phyloP scores from a whole-genome alignment of 2,888 invertebrate genomes.

The Scrobipalpa atriplicella region DNA sequence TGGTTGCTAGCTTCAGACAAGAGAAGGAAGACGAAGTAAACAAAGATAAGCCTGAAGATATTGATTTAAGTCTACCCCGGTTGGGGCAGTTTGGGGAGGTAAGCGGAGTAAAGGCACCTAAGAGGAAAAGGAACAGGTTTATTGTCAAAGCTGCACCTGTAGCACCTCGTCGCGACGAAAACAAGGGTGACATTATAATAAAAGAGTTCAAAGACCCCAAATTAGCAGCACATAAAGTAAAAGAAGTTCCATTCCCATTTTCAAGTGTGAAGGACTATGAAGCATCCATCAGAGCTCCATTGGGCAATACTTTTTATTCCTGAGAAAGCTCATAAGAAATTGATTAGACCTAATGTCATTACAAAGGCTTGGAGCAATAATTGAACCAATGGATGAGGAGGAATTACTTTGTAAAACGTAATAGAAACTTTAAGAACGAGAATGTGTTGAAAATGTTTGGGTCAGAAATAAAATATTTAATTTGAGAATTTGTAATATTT shows the following conservation, averaged over 20 bases:
- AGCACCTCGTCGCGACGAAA: constrained; percentile 88
- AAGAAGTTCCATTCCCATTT: constrained; percentile 96
- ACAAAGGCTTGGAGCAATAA: constrained; percentile 90
- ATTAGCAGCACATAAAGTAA: constrained; percentile 86
- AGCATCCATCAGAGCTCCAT: constrained; percentile 90
- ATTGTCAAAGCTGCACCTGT: constrained; percentile 87
- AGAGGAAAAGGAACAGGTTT: constrained; percentile 84
- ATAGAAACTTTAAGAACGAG: constrained; percentile 64
- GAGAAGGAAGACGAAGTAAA: constrained; percentile 88
- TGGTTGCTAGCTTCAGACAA: constrained; percentile 92
- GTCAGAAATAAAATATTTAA: constrained; percentile 54
- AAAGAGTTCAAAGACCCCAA: constrained; percentile 89
- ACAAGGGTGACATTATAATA: constrained; percentile 92
- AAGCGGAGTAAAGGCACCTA: constrained; percentile 83
- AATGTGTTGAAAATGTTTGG: constrained; percentile 60
- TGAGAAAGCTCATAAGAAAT: constrained; percentile 89
- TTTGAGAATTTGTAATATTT: not conserved
- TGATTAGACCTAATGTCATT: constrained; percentile 90
- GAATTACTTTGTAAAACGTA: constrained; percentile 73
- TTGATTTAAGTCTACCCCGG: constrained; percentile 93
- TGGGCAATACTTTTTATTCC: constrained; percentile 92
- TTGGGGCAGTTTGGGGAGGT: constrained; percentile 98
- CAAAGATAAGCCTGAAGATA: constrained; percentile 87
- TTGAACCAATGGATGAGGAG: constrained; percentile 92
- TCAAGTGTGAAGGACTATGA: constrained; percentile 94